phyloP scores from a whole-genome alignment of 2,797 vertebrate species.

The Diglossa cyanea region DNA sequence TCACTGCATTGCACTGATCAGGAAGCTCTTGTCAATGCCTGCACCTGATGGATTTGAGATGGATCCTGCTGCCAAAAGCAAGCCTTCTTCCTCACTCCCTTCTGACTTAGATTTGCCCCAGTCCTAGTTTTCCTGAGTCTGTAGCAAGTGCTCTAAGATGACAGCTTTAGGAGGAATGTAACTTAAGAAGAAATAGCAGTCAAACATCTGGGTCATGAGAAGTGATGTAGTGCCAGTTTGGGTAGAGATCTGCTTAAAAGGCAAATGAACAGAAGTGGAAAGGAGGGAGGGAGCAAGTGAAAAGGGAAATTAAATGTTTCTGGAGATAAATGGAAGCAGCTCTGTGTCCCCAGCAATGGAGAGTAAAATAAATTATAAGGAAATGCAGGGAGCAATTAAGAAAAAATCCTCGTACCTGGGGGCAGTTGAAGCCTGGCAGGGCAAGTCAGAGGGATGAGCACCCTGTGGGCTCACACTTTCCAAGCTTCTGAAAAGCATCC shows the following conservation, averaged over 20 bases:
- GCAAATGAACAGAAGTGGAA: not conserved
- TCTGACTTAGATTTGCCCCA: not conserved
- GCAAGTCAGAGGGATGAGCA: not conserved
- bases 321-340: not conserved
- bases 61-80: not conserved
- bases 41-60: rapidly evolving
- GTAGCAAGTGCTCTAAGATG: not conserved
- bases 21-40: not conserved
- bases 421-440: not conserved
- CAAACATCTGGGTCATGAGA: not conserved
- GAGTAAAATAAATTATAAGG: not conserved
- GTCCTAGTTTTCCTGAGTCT: not conserved
- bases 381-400: not conserved
- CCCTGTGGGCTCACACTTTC: not conserved
- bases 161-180: rapidly evolving
- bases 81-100: not conserved
- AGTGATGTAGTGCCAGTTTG: not conserved
- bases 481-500: not conserved
- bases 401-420: not conserved
- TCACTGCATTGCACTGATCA: not conserved
- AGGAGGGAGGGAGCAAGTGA: not conserved
- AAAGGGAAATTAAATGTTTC: not conserved
- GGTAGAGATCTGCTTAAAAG: not conserved
- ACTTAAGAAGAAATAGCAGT: not conserved
- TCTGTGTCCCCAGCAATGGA: not conserved